A percentile compares a stretch with the other conserved stretches of the same genome.
These are phyloP conservation scores for Sparidentex hasta DNA, from an alignment of 2,797 vertebrate species.

Conservation along the genomic window DNA sequence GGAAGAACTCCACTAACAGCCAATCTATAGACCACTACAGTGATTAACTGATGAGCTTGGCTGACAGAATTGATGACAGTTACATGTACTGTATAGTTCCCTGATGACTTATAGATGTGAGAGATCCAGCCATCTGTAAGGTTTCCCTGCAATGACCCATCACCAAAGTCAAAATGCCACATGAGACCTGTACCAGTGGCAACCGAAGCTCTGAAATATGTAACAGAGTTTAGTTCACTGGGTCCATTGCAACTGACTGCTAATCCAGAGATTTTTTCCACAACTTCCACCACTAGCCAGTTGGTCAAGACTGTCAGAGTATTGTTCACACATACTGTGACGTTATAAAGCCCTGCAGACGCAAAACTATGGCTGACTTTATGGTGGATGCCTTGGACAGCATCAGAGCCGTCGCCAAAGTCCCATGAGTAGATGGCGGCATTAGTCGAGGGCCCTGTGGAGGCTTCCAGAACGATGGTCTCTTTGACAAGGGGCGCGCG, in stretches of 20 bases:
- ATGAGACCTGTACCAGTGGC: constrained; percentile 72
- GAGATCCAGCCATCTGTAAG: constrained; percentile 61
- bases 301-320: constrained; percentile 61
- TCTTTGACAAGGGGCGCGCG: constrained; percentile 59
- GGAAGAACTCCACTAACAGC: constrained; percentile 74
- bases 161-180: constrained; percentile 87
- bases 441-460: constrained; percentile 63
- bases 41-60: constrained; percentile 58
- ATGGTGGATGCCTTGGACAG: constrained; percentile 41
- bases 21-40: constrained; percentile 77
- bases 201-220: constrained; percentile 73
- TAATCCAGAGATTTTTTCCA: constrained; percentile 81
- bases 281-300: constrained; percentile 73
- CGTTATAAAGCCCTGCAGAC: constrained; percentile 78
- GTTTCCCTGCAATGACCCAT: constrained; percentile 74
- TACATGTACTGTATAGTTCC: constrained; percentile 79
- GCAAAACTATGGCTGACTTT: constrained; percentile 70
- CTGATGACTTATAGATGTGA: constrained; percentile 79
- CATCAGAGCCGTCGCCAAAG: constrained; percentile 78
- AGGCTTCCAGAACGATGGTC: constrained; percentile 75
- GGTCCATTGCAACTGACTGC: constrained; percentile 68
- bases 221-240: constrained; percentile 71
- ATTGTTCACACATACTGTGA: constrained; percentile 82
- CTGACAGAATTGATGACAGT: constrained; percentile 80
- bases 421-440: constrained; percentile 80